A percentile compares a stretch with the other conserved stretches of the same genome.
These are phyloP conservation scores for Anneissia japonica DNA, from an alignment of 35 echinoderm and acorn worm species.

Conservation along the genomic window DNA sequence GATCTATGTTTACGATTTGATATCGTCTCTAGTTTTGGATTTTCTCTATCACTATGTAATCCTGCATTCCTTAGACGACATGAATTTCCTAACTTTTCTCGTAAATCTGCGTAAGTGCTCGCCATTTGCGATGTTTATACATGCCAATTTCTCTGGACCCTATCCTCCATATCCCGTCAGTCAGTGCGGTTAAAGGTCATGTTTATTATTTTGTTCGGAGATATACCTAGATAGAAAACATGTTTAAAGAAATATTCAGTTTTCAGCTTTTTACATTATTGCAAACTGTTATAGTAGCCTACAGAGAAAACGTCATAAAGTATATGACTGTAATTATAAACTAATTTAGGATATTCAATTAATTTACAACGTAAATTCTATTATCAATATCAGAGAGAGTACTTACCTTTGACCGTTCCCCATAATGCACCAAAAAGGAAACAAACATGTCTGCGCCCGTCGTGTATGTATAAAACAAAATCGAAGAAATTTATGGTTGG, in stretches of 20 bases:
- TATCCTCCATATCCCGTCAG: background rate
- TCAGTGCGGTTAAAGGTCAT: background rate
- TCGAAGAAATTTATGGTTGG: background rate
- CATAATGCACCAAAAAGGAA: background rate
- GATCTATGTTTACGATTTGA: slow-evolving; percentile 18
- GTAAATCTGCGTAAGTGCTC: slow-evolving; percentile 41
- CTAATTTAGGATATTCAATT: no score
- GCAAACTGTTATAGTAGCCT: background rate
- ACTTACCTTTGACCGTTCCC: background rate
- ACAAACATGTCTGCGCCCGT: background rate
- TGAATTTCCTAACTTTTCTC: slow-evolving; percentile 48
- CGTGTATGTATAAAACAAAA: background rate
- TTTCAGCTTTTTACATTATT: background rate
- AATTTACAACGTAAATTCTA: no score
- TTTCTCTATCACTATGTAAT: background rate
- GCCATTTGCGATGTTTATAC: slow-evolving; percentile 41
- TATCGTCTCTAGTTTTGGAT: slow-evolving; percentile 19
- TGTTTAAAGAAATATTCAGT: background rate
- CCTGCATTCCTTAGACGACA: slow-evolving; percentile 18
- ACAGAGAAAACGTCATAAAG: no score
- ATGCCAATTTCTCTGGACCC: background rate
- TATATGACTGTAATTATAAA: no score
- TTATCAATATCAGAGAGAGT: background rate
- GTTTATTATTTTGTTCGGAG: background rate
- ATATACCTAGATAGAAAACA: no score